phyloP scores from a whole-genome alignment of 1,140 invertebrate species.

The Eriosoma lanigerum region DNA sequence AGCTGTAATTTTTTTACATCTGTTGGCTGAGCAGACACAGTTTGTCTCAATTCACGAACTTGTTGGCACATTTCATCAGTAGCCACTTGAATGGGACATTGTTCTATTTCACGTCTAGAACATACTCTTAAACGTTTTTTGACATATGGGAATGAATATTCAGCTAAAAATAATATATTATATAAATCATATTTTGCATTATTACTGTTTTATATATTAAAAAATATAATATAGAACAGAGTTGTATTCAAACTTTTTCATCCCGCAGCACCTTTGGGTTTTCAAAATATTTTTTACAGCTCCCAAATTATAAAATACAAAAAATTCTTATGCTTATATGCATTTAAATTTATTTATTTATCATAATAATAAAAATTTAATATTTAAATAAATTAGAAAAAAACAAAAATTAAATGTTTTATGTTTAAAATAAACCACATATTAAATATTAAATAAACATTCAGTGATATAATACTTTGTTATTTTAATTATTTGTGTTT shows the following conservation, averaged over 20 bases:
- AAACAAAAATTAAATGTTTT: no score
- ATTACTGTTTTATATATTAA: neutral
- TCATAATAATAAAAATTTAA: neutral
- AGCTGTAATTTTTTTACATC: slow-evolving; percentile 90
- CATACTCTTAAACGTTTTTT: slow-evolving; percentile 82
- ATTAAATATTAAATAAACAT: no score
- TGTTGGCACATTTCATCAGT: slow-evolving; percentile 87
- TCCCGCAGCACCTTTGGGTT: no score
- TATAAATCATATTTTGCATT: neutral
- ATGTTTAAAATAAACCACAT: no score
- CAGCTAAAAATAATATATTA: slow-evolving; percentile 59
- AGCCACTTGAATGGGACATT: slow-evolving; percentile 90
- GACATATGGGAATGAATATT: slow-evolving; percentile 87
- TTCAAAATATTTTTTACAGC: no score
- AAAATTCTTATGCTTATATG: no score
- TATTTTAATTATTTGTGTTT: no score
- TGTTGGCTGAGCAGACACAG: slow-evolving; percentile 74
- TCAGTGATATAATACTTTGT: no score
- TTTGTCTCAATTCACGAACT: slow-evolving; percentile 81
- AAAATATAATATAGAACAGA: no score
- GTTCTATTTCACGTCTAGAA: slow-evolving; percentile 72
- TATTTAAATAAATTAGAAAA: no score
- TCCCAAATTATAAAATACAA: no score
- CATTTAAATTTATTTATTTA: slow-evolving; percentile 58
- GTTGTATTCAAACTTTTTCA: no score